phyloP scores from a whole-genome alignment of 2,797 vertebrate species.

The Pantherophis alleghaniensis region DNA sequence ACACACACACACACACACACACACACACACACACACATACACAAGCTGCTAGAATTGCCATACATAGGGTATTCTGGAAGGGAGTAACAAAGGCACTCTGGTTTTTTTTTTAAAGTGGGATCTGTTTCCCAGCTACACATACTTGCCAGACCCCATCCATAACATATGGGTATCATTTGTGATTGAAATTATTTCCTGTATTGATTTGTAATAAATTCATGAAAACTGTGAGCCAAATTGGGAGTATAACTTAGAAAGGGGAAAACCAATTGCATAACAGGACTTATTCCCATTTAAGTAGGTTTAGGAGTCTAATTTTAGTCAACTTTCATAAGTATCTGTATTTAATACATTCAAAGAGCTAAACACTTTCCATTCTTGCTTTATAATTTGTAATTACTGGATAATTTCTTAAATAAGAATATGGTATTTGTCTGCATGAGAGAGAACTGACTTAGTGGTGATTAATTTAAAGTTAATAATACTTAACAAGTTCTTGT shows the following conservation, averaged over 20 bases:
- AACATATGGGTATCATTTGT: background rate
- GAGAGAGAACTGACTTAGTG: constrained; percentile 63
- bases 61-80: background rate
- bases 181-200: background rate
- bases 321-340: constrained; percentile 35
- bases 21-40: background rate
- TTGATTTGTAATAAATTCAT: background rate
- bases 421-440: constrained; percentile 51
- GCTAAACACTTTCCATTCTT: constrained; percentile 55
- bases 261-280: background rate
- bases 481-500: constrained; percentile 61
- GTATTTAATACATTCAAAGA: constrained; percentile 54
- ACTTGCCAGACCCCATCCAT: background rate
- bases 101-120: background rate
- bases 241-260: background rate
- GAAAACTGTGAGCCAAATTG: background rate
- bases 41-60: background rate
- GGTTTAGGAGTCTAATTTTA: background rate
- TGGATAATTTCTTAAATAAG: constrained; percentile 61
- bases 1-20: too few species aligned
- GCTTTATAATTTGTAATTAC: constrained; percentile 67
- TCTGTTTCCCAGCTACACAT: background rate
- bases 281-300: background rate
- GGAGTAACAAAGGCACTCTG: background rate
- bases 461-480: constrained; percentile 62